phyloP scores from a whole-genome alignment of 2,113 vertebrate genomes.

The Lanius collurio region DNA sequence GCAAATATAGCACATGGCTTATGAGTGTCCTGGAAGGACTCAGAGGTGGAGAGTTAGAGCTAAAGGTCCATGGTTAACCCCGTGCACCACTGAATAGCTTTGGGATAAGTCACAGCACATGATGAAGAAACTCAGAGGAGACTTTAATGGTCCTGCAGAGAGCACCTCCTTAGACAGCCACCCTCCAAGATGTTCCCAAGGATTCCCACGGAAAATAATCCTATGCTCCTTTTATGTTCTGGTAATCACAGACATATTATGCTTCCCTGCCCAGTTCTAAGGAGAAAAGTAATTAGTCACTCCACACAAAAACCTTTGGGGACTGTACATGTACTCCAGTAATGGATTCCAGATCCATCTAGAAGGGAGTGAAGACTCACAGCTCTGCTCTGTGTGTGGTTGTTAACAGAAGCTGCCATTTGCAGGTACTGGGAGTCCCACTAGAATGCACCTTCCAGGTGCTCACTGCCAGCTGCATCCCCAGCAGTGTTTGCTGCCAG shows the following conservation, averaged over 20 bases:
- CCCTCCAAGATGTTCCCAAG: not conserved
- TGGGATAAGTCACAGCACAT: not conserved
- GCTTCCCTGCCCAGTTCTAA: constrained; percentile 33
- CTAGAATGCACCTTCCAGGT: not conserved
- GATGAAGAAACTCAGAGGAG: not conserved
- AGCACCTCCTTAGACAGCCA: not conserved
- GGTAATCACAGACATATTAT: not conserved
- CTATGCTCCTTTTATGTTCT: not conserved
- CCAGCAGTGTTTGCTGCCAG: not conserved
- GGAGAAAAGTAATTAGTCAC: constrained; percentile 4
- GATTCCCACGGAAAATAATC: constrained; percentile 39
- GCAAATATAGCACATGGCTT: not conserved
- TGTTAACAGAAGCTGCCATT: not conserved
- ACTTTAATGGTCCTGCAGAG: not conserved
- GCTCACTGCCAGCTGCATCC: not conserved
- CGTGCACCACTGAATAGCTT: not conserved
- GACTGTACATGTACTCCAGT: not conserved
- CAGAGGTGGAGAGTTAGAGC: not conserved
- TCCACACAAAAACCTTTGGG: not conserved
- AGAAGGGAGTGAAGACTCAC: not conserved
- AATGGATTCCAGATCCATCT: not conserved
- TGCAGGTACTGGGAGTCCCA: not conserved
- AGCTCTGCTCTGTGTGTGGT: not conserved
- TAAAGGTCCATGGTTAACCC: not conserved
- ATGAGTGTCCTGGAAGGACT: not conserved